Base-by-base conservation (phyloP, 2,797 vertebrate species). In the Pseudochromis fuscus region DNA sequence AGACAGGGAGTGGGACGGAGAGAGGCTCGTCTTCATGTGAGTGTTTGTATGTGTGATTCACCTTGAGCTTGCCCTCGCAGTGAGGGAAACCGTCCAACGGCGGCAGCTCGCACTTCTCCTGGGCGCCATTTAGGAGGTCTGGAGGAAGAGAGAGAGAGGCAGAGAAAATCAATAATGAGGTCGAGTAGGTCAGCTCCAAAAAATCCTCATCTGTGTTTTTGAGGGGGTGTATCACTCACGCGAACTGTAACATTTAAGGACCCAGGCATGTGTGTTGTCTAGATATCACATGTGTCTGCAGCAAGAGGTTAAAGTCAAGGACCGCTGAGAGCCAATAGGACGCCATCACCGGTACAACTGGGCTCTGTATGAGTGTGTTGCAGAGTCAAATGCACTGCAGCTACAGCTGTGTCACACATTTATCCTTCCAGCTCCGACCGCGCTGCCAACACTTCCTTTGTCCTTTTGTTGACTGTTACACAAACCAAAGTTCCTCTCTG, bases 91-190 rank as follows among this genome's bases (percentile, higher is more conserved):
- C 98, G 81, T 99, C 98, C 95, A 98, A 93, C 86, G 95, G 92
- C 83, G 97, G 98, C 92, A 99, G 94, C 91, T 99, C 95, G 78
- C 98, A 99, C 94, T 97, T 97, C 88, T 99, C 98, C 93, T 99
- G 98, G 87, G 96, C 98, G 88, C 98, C 98, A 53, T 96, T 98
- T 83, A 99, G 95, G 80, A 99, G 96, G 94, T 99, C 98, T 99
- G 86, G 57, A 82, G 76, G 56, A 73, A 87, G 16, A 90, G 74
- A 80, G 44, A 64, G 16, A 65, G 21, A 62, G 40, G 52, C 16
- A 64, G 28, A 62, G 4, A 65, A 72, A 81, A 84, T 85, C 83
- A 66, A 86, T 88, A 37, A n/a, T n/a, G n/a, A 72, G 77, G 82
- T 79, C 37, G 56, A 66, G 18, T 25, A 23, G 60, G 38, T 45